Conservation (phyloP, 2,888 invertebrate species). For the Hylaea fasciaria region DNA sequence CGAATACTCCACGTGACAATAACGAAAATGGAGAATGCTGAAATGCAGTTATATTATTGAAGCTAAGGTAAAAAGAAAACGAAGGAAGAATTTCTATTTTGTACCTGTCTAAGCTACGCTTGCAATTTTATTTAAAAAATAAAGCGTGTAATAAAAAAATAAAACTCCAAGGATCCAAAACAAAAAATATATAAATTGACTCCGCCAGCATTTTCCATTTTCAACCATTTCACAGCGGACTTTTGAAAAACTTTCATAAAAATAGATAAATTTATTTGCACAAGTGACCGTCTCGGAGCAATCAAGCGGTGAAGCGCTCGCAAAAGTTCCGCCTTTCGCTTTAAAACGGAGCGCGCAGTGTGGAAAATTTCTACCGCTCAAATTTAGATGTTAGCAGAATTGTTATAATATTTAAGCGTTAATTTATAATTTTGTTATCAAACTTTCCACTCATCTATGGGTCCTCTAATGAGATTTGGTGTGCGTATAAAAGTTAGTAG, state of each 20-base stretch:
- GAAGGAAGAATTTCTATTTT: too few relatives aligned
- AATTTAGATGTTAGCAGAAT: constrained; percentile 38
- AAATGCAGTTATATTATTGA: too few relatives aligned
- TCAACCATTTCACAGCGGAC: neutral
- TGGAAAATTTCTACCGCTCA: constrained; percentile 34
- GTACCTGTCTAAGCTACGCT: too few relatives aligned
- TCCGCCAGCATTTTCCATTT: neutral
- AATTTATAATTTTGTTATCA: constrained; percentile 30
- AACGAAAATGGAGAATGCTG: too few relatives aligned
- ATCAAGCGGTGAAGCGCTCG: constrained; percentile 48
- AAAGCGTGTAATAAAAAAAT: too few relatives aligned
- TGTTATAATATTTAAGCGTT: constrained; percentile 32
- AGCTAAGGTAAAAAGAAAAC: too few relatives aligned
- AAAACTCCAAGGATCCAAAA: constrained; percentile 2
- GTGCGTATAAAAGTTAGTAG: neutral
- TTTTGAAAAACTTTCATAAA: constrained; percentile 6
- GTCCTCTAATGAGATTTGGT: neutral
- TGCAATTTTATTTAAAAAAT: too few relatives aligned
- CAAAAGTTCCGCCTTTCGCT: constrained; percentile 45
- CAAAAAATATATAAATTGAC: neutral
- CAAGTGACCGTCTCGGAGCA: constrained; percentile 38
- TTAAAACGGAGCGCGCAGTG: constrained; percentile 29
- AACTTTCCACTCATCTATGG: constrained; percentile 26
- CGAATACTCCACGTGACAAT: too few relatives aligned
- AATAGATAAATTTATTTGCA: constrained; percentile 24